Conservation (phyloP, 1,140 invertebrate species). For the Nephila pilipes region DNA sequence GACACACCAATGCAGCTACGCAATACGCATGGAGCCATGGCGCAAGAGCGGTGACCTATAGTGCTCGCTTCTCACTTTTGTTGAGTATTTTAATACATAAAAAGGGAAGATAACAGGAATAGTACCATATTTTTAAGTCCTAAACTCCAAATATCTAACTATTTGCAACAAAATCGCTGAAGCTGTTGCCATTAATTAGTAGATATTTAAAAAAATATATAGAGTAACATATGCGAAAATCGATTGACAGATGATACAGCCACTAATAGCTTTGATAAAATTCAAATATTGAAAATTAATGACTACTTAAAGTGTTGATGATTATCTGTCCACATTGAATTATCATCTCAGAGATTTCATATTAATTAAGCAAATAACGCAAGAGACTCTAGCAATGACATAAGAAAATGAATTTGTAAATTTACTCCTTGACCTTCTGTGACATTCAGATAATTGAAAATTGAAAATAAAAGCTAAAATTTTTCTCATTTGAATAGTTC, state of each 20-base stretch:
- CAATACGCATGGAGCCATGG: conserved; percentile 75
- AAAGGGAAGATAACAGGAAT: background rate
- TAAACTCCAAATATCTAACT: background rate
- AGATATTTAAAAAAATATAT: conserved; percentile 37
- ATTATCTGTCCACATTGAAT: background rate
- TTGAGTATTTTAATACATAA: background rate
- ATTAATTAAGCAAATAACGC: too few species aligned
- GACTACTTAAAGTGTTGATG: background rate
- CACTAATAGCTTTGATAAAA: background rate
- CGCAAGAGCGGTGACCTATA: conserved; percentile 75
- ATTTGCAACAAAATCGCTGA: conserved; percentile 4
- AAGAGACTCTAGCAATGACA: too few species aligned
- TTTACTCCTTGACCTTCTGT: background rate
- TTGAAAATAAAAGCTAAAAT: background rate
- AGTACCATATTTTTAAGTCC: background rate
- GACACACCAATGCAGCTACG: conserved; percentile 74
- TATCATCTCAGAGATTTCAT: too few species aligned
- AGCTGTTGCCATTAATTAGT: conserved; percentile 60
- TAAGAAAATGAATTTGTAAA: background rate
- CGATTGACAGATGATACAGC: background rate
- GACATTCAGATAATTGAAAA: background rate
- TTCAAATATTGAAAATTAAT: background rate
- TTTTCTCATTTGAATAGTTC: background rate
- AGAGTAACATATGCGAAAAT: conserved; percentile 32
- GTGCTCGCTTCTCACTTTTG: background rate